A percentile compares a stretch with the other conserved stretches of the same genome.
Conservation (phyloP, 2,113 vertebrate genomes). For the Bubo blakistoni region DNA sequence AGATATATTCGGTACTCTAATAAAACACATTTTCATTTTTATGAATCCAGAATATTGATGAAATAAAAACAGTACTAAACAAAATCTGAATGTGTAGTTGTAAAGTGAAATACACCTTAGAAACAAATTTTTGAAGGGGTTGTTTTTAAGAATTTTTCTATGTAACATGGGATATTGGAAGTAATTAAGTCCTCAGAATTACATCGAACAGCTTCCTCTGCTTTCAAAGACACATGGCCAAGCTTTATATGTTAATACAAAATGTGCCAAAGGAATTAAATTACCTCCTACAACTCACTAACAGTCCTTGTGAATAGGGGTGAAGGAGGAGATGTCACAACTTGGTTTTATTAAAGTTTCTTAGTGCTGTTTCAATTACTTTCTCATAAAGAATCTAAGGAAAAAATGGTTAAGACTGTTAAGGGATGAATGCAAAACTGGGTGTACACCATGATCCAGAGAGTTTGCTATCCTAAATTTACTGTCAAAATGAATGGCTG, state of each 20-base stretch:
- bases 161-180: background rate
- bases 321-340: background rate
- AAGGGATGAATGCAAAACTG: background rate
- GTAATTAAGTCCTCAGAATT: background rate
- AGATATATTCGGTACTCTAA: background rate
- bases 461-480: background rate
- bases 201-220: background rate
- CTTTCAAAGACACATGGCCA: background rate
- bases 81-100: background rate
- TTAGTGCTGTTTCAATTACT: background rate
- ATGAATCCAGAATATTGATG: background rate
- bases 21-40: background rate
- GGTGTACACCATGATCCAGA: background rate
- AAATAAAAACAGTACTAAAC: background rate
- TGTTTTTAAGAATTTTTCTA: background rate
- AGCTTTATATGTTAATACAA: background rate
- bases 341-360: background rate
- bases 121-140: background rate
- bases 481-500: background rate
- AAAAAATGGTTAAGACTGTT: background rate
- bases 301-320: background rate
- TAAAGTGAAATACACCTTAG: background rate
- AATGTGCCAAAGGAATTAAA: background rate
- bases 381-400: background rate
- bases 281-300: background rate